These are phyloP conservation scores for Trichomalopsis sarcophagae DNA, from an alignment of 1,140 invertebrate genomes.

Conservation along the genomic window DNA sequence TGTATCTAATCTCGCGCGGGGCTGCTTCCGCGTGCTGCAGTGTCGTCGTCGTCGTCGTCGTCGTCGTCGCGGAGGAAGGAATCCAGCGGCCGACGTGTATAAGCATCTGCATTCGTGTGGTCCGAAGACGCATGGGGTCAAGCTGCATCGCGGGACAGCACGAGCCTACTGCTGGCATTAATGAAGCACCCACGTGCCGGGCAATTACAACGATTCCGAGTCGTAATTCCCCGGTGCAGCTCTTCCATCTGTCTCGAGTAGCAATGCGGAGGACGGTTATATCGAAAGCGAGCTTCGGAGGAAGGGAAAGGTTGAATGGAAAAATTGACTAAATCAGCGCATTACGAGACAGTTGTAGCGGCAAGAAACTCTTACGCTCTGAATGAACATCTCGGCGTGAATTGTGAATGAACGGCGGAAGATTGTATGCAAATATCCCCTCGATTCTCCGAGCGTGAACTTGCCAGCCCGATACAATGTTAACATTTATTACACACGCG, in stretches of 20 bases:
- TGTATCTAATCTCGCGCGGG: constrained; percentile 24
- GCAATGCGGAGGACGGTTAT: too few species aligned
- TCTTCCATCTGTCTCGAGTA: too few species aligned
- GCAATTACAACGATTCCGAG: constrained; percentile 40
- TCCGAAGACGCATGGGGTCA: constrained; percentile 41
- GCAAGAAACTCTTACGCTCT: neutral
- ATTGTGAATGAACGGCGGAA: constrained; percentile 41
- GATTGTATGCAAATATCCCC: constrained; percentile 42
- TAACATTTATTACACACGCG: constrained; percentile 34
- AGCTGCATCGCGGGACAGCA: constrained; percentile 19
- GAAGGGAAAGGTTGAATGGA: too few species aligned
- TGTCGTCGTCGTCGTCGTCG: neutral
- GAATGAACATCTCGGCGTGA: neutral
- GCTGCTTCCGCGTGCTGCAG: neutral
- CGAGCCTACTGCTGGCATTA: constrained; percentile 51
- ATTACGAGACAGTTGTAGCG: neutral
- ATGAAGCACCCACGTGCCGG: constrained; percentile 61
- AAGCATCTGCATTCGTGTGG: constrained; percentile 33
- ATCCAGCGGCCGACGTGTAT: constrained; percentile 9
- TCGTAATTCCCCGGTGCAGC: constrained; percentile 1
- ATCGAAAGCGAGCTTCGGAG: too few species aligned
- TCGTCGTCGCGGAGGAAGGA: neutral
- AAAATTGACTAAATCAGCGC: constrained; percentile 5
- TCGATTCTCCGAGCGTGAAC: constrained; percentile 37
- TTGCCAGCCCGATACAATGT: constrained; percentile 4